Evolutionary conservation across 2,797 vertebrate genomes (phyloP).

Genomic region (Eidolon dupreanum): DNA sequence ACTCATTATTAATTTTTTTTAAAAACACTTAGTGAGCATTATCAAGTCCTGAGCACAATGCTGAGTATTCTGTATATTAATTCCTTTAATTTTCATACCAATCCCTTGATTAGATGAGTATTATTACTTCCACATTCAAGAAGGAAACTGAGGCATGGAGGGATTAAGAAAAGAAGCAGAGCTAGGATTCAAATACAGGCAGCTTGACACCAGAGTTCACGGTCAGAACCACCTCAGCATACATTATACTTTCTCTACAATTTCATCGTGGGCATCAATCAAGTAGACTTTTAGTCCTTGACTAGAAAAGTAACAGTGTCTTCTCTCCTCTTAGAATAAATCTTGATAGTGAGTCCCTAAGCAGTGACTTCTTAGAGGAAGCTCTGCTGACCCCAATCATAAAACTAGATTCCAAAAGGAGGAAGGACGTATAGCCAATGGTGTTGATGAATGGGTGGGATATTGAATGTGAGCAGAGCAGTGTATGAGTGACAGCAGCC

Average conservation of each 20-base stretch:
- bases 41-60: background rate
- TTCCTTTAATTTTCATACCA: background rate
- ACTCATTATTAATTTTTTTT: background rate
- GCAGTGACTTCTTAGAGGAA: background rate
- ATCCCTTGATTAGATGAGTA: background rate
- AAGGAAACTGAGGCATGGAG: background rate
- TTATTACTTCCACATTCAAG: background rate
- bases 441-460: conserved; percentile 43
- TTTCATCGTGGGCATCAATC: conserved; percentile 12
- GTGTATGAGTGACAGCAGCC: background rate
- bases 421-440: background rate
- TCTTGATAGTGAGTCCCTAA: background rate
- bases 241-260: background rate
- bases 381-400: conserved; percentile 26
- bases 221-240: background rate
- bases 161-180: background rate
- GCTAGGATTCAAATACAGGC: background rate
- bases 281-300: conserved; percentile 31
- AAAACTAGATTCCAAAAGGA: conserved; percentile 39
- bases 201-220: background rate
- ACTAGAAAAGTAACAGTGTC: conserved; percentile 23
- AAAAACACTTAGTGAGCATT: background rate
- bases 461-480: conserved; percentile 9
- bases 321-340: conserved; percentile 61
- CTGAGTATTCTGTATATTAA: background rate